Evolutionary conservation across 2,888 invertebrate genomes (phyloP).

Genomic region (Epsilonema sp.): DNA sequence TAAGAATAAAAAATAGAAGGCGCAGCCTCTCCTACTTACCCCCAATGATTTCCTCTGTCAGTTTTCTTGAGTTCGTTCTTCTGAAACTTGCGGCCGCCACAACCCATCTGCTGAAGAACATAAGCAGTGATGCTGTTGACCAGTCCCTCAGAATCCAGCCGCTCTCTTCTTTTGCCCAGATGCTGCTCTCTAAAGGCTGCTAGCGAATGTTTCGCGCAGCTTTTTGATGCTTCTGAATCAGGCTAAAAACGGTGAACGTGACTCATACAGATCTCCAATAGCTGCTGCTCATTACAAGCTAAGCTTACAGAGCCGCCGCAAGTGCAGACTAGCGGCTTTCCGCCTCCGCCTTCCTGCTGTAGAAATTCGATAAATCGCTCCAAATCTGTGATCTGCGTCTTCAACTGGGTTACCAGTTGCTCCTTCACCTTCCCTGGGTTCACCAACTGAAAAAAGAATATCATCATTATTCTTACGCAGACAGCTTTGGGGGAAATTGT

Average conservation of each 20-base stretch:
- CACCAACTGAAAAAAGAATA: slow-evolving; percentile 44
- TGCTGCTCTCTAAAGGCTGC: too few species aligned
- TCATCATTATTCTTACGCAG: too few species aligned
- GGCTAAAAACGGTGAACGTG: too few species aligned
- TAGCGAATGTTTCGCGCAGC: slow-evolving; percentile 8
- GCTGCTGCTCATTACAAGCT: too few species aligned
- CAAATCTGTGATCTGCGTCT: slow-evolving; percentile 86
- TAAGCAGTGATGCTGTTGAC: too few species aligned
- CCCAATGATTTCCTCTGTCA: slow-evolving; percentile 74
- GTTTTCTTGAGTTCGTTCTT: slow-evolving; percentile 64
- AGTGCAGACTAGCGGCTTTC: slow-evolving; percentile 14
- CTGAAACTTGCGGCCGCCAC: slow-evolving; percentile 43
- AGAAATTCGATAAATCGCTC: slow-evolving; percentile 87
- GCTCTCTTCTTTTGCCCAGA: too few species aligned
- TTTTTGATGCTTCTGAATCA: too few species aligned
- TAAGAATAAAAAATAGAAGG: background rate
- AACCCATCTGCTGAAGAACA: slow-evolving; percentile 73
- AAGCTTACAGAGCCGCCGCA: background rate
- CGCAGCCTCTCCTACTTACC: slow-evolving; percentile 35
- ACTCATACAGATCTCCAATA: too few species aligned
- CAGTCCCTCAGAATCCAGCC: too few species aligned
- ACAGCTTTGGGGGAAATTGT: too few species aligned
- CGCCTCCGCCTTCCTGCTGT: slow-evolving; percentile 42
- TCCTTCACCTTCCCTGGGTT: slow-evolving; percentile 87
- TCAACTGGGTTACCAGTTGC: slow-evolving; percentile 76